Base-by-base conservation (phyloP, 2,113 vertebrate genomes). In the Myxocyprinus asiaticus region DNA sequence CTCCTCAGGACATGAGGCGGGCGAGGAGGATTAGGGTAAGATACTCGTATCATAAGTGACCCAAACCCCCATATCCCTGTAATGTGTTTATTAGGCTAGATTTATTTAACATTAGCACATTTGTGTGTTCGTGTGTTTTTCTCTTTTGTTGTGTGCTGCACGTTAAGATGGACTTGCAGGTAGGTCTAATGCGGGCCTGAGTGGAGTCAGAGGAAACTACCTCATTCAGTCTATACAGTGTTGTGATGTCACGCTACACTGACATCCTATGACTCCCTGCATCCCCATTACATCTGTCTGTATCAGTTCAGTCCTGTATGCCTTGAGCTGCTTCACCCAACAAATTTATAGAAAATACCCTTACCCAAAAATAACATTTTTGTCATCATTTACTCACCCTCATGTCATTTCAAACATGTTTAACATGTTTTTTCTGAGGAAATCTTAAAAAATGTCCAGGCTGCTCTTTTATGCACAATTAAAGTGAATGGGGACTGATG, bases 21-120 rank as follows among this genome's bases (percentile, higher is more conserved):
- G 96, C 96, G 15, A 98, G 98, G 81, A 94, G 95, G 51, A 98
- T 98, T 85, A 92, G 97, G 93, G 95, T 96, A 93, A 91, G 94
- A 33, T 1, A 33, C 22, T 33, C 22, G 22, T 14, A 48, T 51
- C 50, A 58, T 15, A 0, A 42, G 9, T 2, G 43, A 42, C 64
- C 42, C 5, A 56, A 45, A 2, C 11, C 45, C 66, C 12, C 62
- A 56, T 4, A 17, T 80, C 42, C 75, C 55, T 68, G 17, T 67
- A 70, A 42, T 76, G 59, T 65, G 10, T 68, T 67, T 1, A 47
- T 43, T 56, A 61, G 48, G 68, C 53, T 6, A 61, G 53, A 72
- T 67, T 75, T 33, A 33, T 33, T 76, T 91, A 77, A 91, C 87
- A 87, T 83, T 73, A 17, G 11, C 22, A 33, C 22, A 33, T 15